Percentiles rank a stretch among this genome's conserved stretches.
phyloP scores from a whole-genome alignment of 2,113 vertebrate species.

The Sminthopsis crassicaudata region DNA sequence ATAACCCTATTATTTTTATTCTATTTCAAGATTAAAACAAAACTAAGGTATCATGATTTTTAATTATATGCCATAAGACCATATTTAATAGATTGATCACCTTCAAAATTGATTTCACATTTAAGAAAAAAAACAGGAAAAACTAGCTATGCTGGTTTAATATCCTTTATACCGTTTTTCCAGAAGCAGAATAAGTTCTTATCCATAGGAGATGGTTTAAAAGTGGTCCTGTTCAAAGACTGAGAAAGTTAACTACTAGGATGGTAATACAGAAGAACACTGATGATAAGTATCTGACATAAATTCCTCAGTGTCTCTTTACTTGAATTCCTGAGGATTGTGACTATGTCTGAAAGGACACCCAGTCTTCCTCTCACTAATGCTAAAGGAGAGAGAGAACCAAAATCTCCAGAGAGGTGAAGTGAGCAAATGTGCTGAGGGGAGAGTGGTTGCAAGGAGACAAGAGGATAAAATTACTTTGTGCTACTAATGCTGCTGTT shows the following conservation, averaged over 20 bases:
- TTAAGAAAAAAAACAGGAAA: conserved; percentile 42
- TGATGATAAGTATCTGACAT: not conserved
- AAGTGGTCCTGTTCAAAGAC: not conserved
- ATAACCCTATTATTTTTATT: conserved; percentile 62
- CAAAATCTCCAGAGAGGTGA: not conserved
- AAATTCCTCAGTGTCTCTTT: not conserved
- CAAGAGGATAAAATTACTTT: not conserved
- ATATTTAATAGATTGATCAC: conserved; percentile 54
- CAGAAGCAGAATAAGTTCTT: not conserved
- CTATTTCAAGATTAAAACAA: conserved; percentile 37
- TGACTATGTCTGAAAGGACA: not conserved
- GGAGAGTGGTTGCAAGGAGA: not conserved
- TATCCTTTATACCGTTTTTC: not conserved
- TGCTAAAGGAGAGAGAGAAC: not conserved
- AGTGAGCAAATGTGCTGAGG: not conserved
- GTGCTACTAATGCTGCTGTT: not conserved
- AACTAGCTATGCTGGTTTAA: not conserved
- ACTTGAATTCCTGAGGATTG: not conserved
- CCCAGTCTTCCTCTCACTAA: not conserved
- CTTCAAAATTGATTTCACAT: conserved; percentile 38
- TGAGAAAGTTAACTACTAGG: not conserved
- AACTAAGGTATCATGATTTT: conserved; percentile 43
- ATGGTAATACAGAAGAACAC: not conserved
- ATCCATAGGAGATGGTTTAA: not conserved
- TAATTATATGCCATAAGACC: conserved; percentile 42